Conservation (phyloP, 2,888 invertebrate genomes). For the Leptarthrus brevirostris region DNA sequence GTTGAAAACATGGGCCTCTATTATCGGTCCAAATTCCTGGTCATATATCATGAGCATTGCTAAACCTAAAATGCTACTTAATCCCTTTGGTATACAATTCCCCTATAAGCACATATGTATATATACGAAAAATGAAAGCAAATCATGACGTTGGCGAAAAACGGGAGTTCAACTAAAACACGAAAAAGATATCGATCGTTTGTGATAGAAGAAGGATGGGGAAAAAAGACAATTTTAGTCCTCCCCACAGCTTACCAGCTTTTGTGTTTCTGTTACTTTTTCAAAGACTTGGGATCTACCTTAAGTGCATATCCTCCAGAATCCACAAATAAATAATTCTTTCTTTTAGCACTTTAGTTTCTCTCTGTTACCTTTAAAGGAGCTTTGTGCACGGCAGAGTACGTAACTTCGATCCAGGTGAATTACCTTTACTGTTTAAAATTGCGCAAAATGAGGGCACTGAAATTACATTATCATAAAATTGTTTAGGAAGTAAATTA, state of each 20-base stretch:
- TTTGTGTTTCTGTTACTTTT: conserved; percentile 2
- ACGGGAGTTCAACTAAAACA: background rate
- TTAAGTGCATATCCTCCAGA: conserved; percentile 5
- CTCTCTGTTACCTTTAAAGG: no score
- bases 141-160: background rate
- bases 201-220: background rate
- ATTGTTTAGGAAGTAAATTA: no score
- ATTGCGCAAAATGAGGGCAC: no score
- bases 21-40: no score
- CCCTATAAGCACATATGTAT: no score
- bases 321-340: conserved; percentile 31
- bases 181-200: conserved; percentile 22
- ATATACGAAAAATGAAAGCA: background rate
- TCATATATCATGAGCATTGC: no score
- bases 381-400: background rate
- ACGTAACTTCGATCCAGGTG: no score
- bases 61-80: no score
- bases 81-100: no score
- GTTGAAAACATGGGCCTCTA: no score
- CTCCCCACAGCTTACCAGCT: background rate
- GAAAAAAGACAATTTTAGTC: background rate
- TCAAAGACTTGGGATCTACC: background rate
- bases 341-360: background rate
- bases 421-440: no score
- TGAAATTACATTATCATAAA: no score